Base-by-base conservation (phyloP, 2,797 vertebrate species). In the Gymnoscopelus braueri region DNA sequence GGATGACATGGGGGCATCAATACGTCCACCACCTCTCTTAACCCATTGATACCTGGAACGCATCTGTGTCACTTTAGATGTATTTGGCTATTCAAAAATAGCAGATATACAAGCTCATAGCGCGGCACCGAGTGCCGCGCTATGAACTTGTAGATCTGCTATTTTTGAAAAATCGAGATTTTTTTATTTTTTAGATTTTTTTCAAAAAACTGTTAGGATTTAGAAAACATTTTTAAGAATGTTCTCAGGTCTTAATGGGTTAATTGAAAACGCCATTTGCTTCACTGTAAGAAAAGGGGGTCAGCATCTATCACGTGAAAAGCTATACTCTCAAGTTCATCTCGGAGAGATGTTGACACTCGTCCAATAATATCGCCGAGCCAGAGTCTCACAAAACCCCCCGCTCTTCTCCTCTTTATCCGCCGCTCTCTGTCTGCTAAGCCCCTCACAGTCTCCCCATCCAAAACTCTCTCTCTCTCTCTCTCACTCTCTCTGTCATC, bases 181-280 rank as follows among this genome's bases (percentile, higher is more conserved):
- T n/a, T n/a, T n/a, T n/a, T n/a, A n/a, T n/a, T n/a, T n/a, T n/a
- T n/a, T n/a, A n/a, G n/a, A n/a, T n/a, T n/a, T n/a, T n/a, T n/a
- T n/a, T n/a, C n/a, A n/a, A n/a, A n/a, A n/a, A n/a, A n/a, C n/a
- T n/a, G n/a, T n/a, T n/a, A n/a, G n/a, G n/a, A n/a, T n/a, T n/a
- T n/a, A n/a, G n/a, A n/a, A n/a, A n/a, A n/a, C n/a, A n/a, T n/a
- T n/a, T n/a, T n/a, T n/a, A n/a, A n/a, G n/a, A n/a, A n/a, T n/a
- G n/a, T n/a, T n/a, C n/a, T n/a, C n/a, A n/a, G n/a, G n/a, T n/a
- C n/a, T n/a, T n/a, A n/a, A n/a, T n/a, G n/a, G n/a, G n/a, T n/a
- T n/a, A 86, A 87, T 87, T 80, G 78, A 85, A 88, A 88, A 72
- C 80, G 81, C 71, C 52, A 85, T 89, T 48, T 88, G 82, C 89